Evolutionary conservation across 2,797 vertebrate genomes (phyloP), one percentile per base, ranked within the genome.

Genomic region (Coilia nasus): DNA sequence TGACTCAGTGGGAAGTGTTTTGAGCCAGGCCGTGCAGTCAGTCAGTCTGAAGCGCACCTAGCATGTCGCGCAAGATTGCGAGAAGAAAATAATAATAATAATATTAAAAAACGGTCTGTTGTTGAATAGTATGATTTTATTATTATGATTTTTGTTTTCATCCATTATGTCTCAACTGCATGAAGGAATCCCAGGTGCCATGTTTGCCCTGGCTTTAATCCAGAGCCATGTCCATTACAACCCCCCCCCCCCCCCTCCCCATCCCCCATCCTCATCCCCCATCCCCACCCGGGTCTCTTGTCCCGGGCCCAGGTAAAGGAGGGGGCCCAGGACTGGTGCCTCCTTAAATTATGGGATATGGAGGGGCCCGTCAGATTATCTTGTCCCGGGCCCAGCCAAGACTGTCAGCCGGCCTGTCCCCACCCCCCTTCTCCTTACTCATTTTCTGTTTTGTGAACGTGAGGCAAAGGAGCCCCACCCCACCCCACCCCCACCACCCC

Each of bases 101-200:
- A 54, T 54, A 87, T 86, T n/a, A 86, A 83, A 83, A 60, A 80
- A 83, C 82, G 85, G 50, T 82, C 71, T 93, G 93, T 91, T 78
- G 87, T 91, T 78, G 87, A 87, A 60, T 44, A 44, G 81, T 82
- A 90, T 88, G 93, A 91, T 93, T 91, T 93, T 54, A 54, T 54
- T 47, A 47, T 47, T 54, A 54, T 54, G 50, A 54, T 54, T 54
- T 54, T 54, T 54, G 7, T 14, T 54, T 54, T 54, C 50, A 92
- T 88, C 50, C 67, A 31, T 88, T 88, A 91, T 25, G 90, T 93
- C 95, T 92, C 92, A 92, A 93, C 92, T 96, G 96, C 96, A 97
- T 96, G 96, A 91, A 94, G 90, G 95, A 95, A 88, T 91, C 86
- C 87, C 91, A 92, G 88, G 91, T 95, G 92, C 93, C 92, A 92